Conservation (phyloP, 2,113 vertebrate genomes). For the Zapus hudsonius region DNA sequence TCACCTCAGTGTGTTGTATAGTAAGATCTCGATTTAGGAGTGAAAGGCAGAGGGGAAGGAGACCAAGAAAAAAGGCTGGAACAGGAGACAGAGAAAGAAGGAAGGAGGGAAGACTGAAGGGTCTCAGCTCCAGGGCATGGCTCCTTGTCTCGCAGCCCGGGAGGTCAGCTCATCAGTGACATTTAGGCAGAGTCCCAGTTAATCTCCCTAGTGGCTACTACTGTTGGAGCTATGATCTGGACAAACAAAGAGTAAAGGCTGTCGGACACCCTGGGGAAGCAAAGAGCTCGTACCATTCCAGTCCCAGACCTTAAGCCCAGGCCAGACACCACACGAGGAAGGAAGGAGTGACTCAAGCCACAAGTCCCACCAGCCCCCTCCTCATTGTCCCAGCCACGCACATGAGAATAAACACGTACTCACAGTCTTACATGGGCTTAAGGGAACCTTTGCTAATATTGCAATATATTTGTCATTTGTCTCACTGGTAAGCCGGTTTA, state of each 20-base stretch:
- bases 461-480: conserved; percentile 86
- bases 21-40: background rate
- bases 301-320: background rate
- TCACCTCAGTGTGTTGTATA: too few relatives aligned
- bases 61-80: too few relatives aligned
- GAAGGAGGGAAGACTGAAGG: too few relatives aligned
- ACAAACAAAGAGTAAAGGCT: background rate
- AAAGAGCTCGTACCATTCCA: background rate
- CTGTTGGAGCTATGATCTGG: background rate
- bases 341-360: rapidly evolving
- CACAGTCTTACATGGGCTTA: conserved; percentile 68
- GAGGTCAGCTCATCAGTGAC: rapidly evolving
- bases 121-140: rapidly evolving
- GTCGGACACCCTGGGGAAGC: background rate
- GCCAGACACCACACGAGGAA: rapidly evolving
- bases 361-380: background rate
- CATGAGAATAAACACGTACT: conserved; percentile 39
- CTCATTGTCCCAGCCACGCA: conserved; percentile 60
- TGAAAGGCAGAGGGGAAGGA: background rate
- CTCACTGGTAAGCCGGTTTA: conserved; percentile 85
- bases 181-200: background rate
- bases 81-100: rapidly evolving
- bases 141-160: rapidly evolving
- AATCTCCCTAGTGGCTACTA: background rate
- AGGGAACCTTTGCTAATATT: conserved; percentile 73